Evolutionary conservation across 2,888 invertebrate genomes (phyloP).

Genomic region (Mantis religiosa): DNA sequence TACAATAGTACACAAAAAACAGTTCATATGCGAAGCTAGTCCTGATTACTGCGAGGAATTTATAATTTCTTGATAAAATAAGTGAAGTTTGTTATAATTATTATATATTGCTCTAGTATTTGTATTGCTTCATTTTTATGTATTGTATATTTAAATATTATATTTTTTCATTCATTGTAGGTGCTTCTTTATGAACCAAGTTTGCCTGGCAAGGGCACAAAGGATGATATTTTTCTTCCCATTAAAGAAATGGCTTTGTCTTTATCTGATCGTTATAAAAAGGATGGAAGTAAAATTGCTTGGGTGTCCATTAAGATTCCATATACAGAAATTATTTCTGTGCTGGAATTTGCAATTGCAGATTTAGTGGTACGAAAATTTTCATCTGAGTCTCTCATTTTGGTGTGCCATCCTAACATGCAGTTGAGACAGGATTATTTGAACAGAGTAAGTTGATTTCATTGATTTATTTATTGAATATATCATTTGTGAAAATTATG

Average conservation of each 20-base stretch:
- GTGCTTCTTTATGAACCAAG: slow-evolving; percentile 63
- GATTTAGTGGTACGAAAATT: slow-evolving; percentile 68
- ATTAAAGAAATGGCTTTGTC: slow-evolving; percentile 61
- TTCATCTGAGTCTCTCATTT: slow-evolving; percentile 66
- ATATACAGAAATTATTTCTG: slow-evolving; percentile 38
- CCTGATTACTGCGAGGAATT: too few species aligned
- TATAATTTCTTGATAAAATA: too few species aligned
- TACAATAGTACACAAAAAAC: too few species aligned
- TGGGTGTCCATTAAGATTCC: slow-evolving; percentile 68
- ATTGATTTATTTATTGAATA: background rate
- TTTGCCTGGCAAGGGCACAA: slow-evolving; percentile 58
- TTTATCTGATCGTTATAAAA: slow-evolving; percentile 61
- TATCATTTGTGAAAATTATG: too few species aligned
- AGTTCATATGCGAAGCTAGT: too few species aligned
- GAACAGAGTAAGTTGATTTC: slow-evolving; percentile 64
- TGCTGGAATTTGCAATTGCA: slow-evolving; percentile 54
- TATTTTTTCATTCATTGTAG: slow-evolving; percentile 38
- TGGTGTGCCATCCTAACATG: slow-evolving; percentile 63
- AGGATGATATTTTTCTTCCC: slow-evolving; percentile 55
- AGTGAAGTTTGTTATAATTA: too few species aligned
- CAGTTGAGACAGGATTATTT: slow-evolving; percentile 79
- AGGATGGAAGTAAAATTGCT: slow-evolving; percentile 61
- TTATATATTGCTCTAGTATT: too few species aligned
- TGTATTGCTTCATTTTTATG: too few species aligned
- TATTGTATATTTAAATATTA: too few species aligned